phyloP scores from a whole-genome alignment of 2,888 invertebrate genomes.

The Acleris literana region DNA sequence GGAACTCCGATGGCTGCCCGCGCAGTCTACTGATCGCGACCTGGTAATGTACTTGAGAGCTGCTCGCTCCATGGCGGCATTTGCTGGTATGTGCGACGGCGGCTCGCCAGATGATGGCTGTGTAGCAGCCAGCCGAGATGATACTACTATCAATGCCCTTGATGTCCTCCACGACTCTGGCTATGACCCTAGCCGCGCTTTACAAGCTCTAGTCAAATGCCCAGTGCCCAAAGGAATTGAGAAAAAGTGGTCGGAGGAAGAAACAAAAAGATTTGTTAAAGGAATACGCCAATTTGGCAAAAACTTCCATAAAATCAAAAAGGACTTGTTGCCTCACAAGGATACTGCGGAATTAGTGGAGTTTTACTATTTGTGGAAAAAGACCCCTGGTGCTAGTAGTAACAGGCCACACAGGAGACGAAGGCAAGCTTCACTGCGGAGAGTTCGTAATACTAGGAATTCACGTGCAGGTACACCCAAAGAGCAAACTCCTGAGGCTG shows the following conservation, averaged over 20 bases:
- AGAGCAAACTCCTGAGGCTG: slow-evolving; percentile 87
- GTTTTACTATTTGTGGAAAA: slow-evolving; percentile 99
- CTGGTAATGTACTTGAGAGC: slow-evolving; percentile 98
- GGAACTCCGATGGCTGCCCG: slow-evolving; percentile 97
- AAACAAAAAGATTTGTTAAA: slow-evolving; percentile 98
- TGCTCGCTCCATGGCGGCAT: slow-evolving; percentile 98
- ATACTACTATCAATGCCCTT: slow-evolving; percentile 98
- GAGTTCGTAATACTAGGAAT: slow-evolving; percentile 94
- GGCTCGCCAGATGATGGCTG: slow-evolving; percentile 98
- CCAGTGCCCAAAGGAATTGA: slow-evolving; percentile 98
- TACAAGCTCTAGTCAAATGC: slow-evolving; percentile 98
- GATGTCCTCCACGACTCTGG: slow-evolving; percentile 97
- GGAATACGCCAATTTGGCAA: slow-evolving; percentile 99
- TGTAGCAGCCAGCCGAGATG: slow-evolving; percentile 97
- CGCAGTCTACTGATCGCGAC: slow-evolving; percentile 96
- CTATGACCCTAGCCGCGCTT: slow-evolving; percentile 97
- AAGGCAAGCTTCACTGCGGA: slow-evolving; percentile 92
- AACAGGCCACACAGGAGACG: slow-evolving; percentile 96
- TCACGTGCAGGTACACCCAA: slow-evolving; percentile 91
- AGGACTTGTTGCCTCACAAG: slow-evolving; percentile 97
- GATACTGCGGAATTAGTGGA: slow-evolving; percentile 98
- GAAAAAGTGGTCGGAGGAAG: slow-evolving; percentile 99
- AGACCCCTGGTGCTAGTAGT: slow-evolving; percentile 98
- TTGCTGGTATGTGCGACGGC: slow-evolving; percentile 99
- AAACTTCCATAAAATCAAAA: slow-evolving; percentile 98